A percentile compares a stretch with the other conserved stretches of the same genome.
Evolutionary conservation across 2,797 vertebrate species (phyloP).

Genomic region (Hybognathus amarus): DNA sequence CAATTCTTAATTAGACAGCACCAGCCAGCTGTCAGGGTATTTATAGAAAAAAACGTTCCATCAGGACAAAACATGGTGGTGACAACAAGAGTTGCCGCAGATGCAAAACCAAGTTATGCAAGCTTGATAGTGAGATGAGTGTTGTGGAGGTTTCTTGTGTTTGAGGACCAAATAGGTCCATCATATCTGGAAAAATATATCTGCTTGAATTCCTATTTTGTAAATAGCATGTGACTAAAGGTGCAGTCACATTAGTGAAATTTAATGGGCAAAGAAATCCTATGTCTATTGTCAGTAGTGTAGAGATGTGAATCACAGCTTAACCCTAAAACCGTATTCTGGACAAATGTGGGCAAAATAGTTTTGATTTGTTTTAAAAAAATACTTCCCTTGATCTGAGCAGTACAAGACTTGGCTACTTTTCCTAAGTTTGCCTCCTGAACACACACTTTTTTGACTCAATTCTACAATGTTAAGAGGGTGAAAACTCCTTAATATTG

Average conservation of each 20-base stretch:
- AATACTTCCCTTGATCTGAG: no score
- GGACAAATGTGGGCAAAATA: no score
- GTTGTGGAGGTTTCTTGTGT: neutral
- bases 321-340: no score
- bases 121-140: slow-evolving; percentile 5
- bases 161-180: neutral
- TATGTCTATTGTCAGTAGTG: neutral
- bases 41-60: slow-evolving; percentile 60
- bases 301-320: neutral
- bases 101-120: slow-evolving; percentile 21
- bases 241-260: neutral
- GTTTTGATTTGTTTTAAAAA: no score
- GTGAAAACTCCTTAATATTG: no score
- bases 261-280: neutral
- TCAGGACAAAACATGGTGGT: slow-evolving; percentile 62
- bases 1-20: slow-evolving; percentile 64
- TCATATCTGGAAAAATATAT: neutral
- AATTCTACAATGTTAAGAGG: no score
- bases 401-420: no score
- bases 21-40: slow-evolving; percentile 59
- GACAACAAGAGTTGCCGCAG: slow-evolving; percentile 59
- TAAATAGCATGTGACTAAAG: neutral
- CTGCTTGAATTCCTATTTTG: neutral
- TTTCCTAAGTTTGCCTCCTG: no score
- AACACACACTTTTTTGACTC: no score